Evolutionary conservation across 1,140 invertebrate species (phyloP), one percentile per base, ranked within the genome.

Genomic region (Heliconius hermathena): DNA sequence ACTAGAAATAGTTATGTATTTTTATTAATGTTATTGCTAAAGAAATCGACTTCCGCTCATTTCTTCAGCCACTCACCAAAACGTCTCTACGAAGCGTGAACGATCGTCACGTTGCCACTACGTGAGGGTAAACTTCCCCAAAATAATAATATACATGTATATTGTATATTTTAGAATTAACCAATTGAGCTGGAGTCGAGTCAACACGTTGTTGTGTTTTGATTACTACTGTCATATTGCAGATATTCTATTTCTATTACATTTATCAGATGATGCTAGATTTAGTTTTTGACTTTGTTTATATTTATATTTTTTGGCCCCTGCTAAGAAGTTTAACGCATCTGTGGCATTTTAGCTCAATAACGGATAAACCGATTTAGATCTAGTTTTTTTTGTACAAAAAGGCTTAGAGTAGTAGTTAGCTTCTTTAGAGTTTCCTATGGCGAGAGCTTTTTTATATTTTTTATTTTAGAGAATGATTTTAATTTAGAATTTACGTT

Each of bases 141-240:
- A 87, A 88, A 87, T 86, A 84, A 84, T 88, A 87, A 86, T 78
- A 71, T 78, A 80, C 76, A 84, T 87, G 85, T 86, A 85, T 84
- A 85, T 89, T 88, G 86, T 86, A 85, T 84, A 85, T 89, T 88
- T 85, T 76, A 76, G 81, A 82, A 82, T 84, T 82, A 84, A 72
- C 81, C 74, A 76, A 78, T 77, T 75, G 76, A 71, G 57, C 36
- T 33, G 16, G 29, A 71, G 20, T 72, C 46, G 76, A 36, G 70
- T 77, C 76, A 77, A 77, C 49, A 77, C 72, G 33, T 29, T 74
- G 54, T 66, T 66, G 26, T 66, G 26, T 66, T 66, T 66, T 18
- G 60, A 66, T 66, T 66, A 66, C 60, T 66, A 66, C 60, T 66
- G 60, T 29, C 60, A 66, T 66, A 66, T 66, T 66, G 60, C 60